Conservation (phyloP, 2,797 vertebrate species). For the Spea hammondii region DNA sequence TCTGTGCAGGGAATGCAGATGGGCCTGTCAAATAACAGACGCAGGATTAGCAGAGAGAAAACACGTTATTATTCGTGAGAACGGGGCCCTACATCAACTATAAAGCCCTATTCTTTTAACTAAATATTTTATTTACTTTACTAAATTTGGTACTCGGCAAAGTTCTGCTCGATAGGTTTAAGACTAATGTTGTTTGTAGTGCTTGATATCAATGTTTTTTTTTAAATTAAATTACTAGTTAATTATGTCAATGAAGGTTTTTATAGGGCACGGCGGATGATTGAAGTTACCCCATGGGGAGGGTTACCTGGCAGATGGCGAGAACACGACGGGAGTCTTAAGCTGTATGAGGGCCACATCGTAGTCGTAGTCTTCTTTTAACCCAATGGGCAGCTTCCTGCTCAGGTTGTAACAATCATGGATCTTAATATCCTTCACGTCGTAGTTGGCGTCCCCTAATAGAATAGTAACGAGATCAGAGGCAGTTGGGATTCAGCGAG, state of each 20-base stretch:
- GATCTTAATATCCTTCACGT: slow-evolving; percentile 44
- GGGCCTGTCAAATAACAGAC: slow-evolving; percentile 65
- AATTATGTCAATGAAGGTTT: no score
- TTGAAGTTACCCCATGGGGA: background rate
- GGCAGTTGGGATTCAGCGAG: background rate
- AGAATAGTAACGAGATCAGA: background rate
- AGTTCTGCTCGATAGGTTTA: no score
- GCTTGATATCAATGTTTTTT: no score
- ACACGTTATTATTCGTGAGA: no score
- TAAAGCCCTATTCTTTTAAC: no score
- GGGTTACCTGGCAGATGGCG: slow-evolving; percentile 70
- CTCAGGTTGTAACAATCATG: slow-evolving; percentile 65
- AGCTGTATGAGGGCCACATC: slow-evolving; percentile 78
- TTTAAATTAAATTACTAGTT: no score
- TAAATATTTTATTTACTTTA: no score
- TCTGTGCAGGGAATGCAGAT: slow-evolving; percentile 82
- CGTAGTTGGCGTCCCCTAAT: slow-evolving; percentile 31
- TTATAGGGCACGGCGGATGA: no score
- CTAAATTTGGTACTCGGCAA: no score
- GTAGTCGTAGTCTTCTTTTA: slow-evolving; percentile 80
- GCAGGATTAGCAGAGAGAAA: background rate
- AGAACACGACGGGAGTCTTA: slow-evolving; percentile 63
- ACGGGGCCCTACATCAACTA: no score
- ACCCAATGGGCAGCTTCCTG: slow-evolving; percentile 65
- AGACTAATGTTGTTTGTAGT: no score